A percentile compares a stretch with the other conserved stretches of the same genome.
phyloP scores from a whole-genome alignment of 1,140 invertebrate genomes.

The Bombus waltoni region DNA sequence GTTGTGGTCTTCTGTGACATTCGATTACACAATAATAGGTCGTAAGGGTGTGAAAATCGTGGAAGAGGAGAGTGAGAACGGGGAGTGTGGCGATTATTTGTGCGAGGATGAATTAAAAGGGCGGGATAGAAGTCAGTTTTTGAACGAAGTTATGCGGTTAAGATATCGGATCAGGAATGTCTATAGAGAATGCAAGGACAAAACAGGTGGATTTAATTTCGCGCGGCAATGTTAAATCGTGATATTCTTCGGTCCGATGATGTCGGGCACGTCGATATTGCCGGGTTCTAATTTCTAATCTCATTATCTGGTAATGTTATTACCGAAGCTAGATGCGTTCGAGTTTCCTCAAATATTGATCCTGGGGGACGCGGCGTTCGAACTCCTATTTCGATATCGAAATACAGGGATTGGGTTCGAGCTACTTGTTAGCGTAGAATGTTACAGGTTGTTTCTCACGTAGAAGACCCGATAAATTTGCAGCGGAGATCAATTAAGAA shows the following conservation, averaged over 20 bases:
- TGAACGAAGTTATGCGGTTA: background rate
- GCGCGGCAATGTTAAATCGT: background rate
- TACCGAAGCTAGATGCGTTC: background rate
- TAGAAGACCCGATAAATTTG: background rate
- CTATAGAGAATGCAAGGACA: background rate
- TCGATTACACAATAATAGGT: too few relatives aligned
- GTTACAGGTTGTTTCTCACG: background rate
- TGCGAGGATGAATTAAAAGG: background rate
- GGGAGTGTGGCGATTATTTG: background rate
- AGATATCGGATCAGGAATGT: too few relatives aligned
- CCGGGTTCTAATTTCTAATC: constrained; percentile 12
- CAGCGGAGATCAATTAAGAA: background rate
- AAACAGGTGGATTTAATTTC: background rate
- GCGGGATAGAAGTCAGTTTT: background rate
- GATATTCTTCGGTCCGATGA: background rate
- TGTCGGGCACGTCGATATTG: constrained; percentile 20
- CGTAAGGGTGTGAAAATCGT: too few relatives aligned
- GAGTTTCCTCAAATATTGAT: constrained; percentile 19
- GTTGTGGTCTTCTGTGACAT: too few relatives aligned
- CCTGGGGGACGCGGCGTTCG: background rate
- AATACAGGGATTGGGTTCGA: background rate
- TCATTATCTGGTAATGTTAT: background rate
- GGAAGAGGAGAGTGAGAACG: too few relatives aligned
- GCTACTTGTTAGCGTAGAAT: background rate
- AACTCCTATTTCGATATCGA: constrained; percentile 11